These are phyloP conservation scores for Dicycla oo DNA, from an alignment of 2,888 invertebrate genomes.

Conservation along the genomic window DNA sequence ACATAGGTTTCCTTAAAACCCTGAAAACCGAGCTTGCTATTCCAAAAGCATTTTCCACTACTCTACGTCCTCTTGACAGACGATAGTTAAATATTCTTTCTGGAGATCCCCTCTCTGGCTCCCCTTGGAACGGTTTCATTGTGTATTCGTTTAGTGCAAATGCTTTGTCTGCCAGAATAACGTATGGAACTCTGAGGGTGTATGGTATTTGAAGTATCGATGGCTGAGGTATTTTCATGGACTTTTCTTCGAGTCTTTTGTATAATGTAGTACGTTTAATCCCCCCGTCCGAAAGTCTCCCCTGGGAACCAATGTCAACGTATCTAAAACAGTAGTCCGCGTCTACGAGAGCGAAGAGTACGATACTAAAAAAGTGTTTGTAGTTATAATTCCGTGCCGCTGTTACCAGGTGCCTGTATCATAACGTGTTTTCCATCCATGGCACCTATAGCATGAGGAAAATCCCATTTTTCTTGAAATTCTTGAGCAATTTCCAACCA, in stretches of 20 bases:
- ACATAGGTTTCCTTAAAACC: slow-evolving; percentile 4
- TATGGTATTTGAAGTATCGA: too few relatives aligned
- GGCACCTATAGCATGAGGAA: slow-evolving; percentile 35
- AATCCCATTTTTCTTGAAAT: too few relatives aligned
- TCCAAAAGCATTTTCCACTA: neutral
- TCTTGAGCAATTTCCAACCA: too few relatives aligned
- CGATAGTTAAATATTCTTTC: slow-evolving; percentile 4
- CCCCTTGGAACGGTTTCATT: slow-evolving; percentile 2
- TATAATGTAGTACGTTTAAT: too few relatives aligned
- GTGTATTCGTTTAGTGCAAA: slow-evolving; percentile 35
- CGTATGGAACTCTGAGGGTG: too few relatives aligned
- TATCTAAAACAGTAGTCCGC: neutral
- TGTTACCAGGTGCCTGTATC: slow-evolving; percentile 2
- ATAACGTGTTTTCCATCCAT: slow-evolving; percentile 28
- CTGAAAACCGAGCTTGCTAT: neutral
- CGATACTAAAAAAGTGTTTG: neutral
- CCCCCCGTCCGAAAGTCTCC: slow-evolving; percentile 6
- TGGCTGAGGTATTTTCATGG: too few relatives aligned
- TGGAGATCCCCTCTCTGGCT: neutral
- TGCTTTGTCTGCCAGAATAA: too few relatives aligned
- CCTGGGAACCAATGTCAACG: neutral
- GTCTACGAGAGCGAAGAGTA: neutral
- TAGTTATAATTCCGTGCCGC: slow-evolving; percentile 3
- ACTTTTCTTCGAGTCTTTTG: too few relatives aligned
- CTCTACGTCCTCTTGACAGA: slow-evolving; percentile 1